Evolutionary conservation across 1,140 invertebrate genomes (phyloP).

Genomic region (Maniola jurtina): DNA sequence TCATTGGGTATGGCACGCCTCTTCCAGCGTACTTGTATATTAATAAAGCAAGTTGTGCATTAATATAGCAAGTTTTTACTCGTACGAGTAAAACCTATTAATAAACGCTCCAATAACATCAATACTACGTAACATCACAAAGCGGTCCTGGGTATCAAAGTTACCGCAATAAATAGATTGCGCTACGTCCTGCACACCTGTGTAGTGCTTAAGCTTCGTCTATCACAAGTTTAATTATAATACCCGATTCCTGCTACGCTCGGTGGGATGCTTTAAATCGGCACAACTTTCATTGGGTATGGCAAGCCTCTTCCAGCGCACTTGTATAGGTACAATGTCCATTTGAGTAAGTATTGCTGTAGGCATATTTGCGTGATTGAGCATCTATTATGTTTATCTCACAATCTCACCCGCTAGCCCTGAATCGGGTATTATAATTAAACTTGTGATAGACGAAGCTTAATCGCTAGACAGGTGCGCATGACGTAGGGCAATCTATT

Average conservation of each 20-base stretch:
- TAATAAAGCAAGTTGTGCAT: no score
- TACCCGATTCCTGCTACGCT: conserved; percentile 38
- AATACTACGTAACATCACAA: conserved; percentile 14
- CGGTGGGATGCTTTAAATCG: no score
- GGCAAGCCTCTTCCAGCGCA: neutral
- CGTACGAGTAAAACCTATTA: neutral
- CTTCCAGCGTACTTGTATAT: neutral
- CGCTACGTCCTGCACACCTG: conserved; percentile 57
- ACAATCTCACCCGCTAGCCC: conserved; percentile 28
- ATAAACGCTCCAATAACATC: neutral
- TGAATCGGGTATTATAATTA: conserved; percentile 50
- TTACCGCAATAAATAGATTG: conserved; percentile 52
- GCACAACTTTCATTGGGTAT: neutral
- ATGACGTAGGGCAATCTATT: conserved; percentile 49
- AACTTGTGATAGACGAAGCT: conserved; percentile 53
- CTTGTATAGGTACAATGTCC: neutral
- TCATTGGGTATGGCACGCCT: neutral
- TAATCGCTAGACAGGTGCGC: conserved; percentile 65
- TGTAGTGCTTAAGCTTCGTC: conserved; percentile 60
- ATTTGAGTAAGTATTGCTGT: neutral
- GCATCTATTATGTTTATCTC: neutral
- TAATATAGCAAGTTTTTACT: neutral
- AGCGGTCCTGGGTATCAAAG: conserved; percentile 27
- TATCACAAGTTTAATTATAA: conserved; percentile 53
- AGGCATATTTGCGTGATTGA: neutral